These are phyloP conservation scores for Pachycephus smyrnensis DNA, from an alignment of 2,888 invertebrate genomes.

Conservation along the genomic window DNA sequence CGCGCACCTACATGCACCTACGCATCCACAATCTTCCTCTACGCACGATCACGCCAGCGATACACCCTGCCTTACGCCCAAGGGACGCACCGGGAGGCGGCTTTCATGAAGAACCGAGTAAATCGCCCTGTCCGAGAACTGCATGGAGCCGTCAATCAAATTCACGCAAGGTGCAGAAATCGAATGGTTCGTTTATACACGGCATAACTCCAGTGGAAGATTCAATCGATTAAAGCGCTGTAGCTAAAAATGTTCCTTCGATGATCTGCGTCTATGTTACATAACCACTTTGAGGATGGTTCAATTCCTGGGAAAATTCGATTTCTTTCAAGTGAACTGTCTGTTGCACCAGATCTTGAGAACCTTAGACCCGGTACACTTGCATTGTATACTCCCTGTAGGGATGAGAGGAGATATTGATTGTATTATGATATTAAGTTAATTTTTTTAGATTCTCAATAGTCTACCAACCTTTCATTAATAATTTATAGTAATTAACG, in stretches of 20 bases:
- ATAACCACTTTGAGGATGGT: neutral
- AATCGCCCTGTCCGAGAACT: neutral
- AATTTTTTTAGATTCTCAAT: neutral
- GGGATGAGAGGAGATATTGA: neutral
- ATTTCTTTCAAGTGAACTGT: neutral
- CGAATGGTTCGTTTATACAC: neutral
- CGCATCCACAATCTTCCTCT: slow-evolving; percentile 12
- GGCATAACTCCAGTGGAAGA: neutral
- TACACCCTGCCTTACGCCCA: neutral
- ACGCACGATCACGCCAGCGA: slow-evolving; percentile 27
- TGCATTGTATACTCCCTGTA: neutral
- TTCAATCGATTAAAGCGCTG: neutral
- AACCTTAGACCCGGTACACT: neutral
- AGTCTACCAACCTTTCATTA: neutral
- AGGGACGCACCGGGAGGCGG: neutral
- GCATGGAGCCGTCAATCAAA: neutral
- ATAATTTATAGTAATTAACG: neutral
- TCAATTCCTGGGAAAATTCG: neutral
- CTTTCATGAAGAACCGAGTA: neutral
- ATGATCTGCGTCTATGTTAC: neutral
- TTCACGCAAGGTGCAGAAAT: neutral
- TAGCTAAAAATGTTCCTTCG: neutral
- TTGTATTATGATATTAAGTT: neutral
- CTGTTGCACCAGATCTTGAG: neutral
- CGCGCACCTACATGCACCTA: neutral